Percentiles rank a stretch among this genome's conserved stretches.
Conservation (phyloP, 2,797 vertebrate genomes). For the Simalia tracyae region DNA sequence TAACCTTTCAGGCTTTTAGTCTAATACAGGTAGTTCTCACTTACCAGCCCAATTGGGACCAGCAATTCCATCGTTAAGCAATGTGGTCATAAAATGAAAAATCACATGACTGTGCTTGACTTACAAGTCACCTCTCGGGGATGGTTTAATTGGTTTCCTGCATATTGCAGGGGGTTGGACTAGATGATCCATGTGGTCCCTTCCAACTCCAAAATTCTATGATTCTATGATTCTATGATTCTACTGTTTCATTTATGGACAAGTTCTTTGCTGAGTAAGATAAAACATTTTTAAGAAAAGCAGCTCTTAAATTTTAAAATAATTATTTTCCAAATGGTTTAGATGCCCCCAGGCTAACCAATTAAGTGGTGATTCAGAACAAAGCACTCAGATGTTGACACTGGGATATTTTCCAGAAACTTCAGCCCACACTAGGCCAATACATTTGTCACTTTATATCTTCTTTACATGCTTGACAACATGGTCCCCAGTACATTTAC, state of each 20-base stretch:
- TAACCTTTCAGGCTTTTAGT: background rate
- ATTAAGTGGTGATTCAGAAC: background rate
- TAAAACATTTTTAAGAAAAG: slow-evolving; percentile 24
- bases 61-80: background rate
- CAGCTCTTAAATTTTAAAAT: background rate
- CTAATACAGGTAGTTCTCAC: background rate
- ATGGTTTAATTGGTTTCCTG: too few relatives aligned
- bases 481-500: background rate
- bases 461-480: background rate
- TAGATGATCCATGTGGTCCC: too few relatives aligned
- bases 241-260: slow-evolving; percentile 54
- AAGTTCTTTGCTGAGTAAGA: slow-evolving; percentile 46
- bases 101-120: background rate
- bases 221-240: too few relatives aligned
- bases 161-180: too few relatives aligned
- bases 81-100: background rate
- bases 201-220: too few relatives aligned
- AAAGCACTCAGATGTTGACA: background rate
- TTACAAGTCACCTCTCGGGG: too few relatives aligned
- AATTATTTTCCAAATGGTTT: background rate
- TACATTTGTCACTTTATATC: background rate
- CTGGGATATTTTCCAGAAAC: background rate
- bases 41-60: background rate
- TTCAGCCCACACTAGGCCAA: background rate
- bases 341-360: background rate